A percentile compares a stretch with the other conserved stretches of the same genome.
phyloP scores from a whole-genome alignment of 2,888 invertebrate species.

The Dimorphilus gyrociliatus region DNA sequence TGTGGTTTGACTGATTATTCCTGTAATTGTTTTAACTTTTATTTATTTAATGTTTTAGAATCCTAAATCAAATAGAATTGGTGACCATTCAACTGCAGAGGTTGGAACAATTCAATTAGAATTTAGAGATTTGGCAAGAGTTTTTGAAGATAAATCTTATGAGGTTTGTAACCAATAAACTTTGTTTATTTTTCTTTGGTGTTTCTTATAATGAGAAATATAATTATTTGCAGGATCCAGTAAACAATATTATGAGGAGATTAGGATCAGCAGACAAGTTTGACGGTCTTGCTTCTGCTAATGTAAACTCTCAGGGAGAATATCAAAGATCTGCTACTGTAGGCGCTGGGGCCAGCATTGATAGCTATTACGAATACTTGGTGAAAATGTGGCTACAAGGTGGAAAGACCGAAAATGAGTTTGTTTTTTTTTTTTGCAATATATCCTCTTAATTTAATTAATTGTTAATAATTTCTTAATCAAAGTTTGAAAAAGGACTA shows the following conservation, averaged over 20 bases:
- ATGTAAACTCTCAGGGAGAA: no score
- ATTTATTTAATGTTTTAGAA: no score
- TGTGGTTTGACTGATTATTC: no score
- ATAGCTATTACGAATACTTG: constrained; percentile 95
- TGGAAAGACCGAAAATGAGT: constrained; percentile 49
- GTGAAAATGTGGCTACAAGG: constrained; percentile 97
- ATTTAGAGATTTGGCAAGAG: constrained; percentile 73
- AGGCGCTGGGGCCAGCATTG: constrained; percentile 85
- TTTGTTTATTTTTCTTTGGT: not conserved
- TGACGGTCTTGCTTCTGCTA: no score
- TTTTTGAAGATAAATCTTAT: constrained; percentile 50
- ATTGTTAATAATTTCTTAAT: constrained; percentile 1
- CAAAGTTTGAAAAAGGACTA: constrained; percentile 64
- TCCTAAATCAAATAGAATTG: no score
- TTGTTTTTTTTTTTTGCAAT: constrained; percentile 7
- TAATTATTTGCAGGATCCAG: not conserved
- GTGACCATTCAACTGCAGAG: no score
- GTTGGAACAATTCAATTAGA: constrained; percentile 90
- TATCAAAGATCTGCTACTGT: constrained; percentile 75
- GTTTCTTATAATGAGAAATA: not conserved
- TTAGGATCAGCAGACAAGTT: no score
- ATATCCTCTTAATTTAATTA: not conserved
- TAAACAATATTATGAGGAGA: no score
- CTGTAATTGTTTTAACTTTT: no score
- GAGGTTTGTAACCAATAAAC: not conserved